A percentile compares a stretch with the other conserved stretches of the same genome.
Evolutionary conservation across 2,797 vertebrate genomes (phyloP).

Genomic region (Heterohyrax brucei): DNA sequence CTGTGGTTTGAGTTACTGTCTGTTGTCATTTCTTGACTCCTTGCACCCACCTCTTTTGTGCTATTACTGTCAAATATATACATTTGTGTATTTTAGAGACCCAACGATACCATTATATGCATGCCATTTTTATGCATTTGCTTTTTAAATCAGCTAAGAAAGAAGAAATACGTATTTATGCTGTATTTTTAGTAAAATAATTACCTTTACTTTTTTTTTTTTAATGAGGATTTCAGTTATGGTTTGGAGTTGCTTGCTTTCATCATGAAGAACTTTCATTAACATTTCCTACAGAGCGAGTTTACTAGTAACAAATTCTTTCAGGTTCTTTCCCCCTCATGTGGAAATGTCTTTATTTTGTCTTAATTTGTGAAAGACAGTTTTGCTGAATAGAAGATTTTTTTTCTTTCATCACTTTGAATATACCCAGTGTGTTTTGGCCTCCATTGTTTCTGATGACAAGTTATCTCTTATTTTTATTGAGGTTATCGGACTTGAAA

Average conservation of each 20-base stretch:
- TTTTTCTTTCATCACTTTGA: neutral
- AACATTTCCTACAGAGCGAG: neutral
- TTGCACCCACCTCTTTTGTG: neutral
- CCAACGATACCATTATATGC: neutral
- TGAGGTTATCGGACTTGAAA: neutral
- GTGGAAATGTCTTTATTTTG: neutral
- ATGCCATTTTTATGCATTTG: neutral
- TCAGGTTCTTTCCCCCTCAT: neutral
- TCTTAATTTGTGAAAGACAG: constrained; percentile 22
- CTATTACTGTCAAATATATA: neutral
- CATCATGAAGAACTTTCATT: neutral
- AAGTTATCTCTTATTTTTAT: neutral
- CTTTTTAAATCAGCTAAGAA: neutral
- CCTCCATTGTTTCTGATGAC: neutral
- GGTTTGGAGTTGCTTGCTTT: neutral
- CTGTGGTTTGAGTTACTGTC: neutral
- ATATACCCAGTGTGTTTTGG: neutral
- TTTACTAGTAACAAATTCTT: neutral
- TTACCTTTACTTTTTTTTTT: neutral
- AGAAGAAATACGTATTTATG: neutral
- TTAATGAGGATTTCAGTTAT: neutral
- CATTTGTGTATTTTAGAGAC: neutral
- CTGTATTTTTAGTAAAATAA: neutral
- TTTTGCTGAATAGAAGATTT: neutral
- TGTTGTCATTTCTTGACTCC: neutral